Evolutionary conservation across 1,140 invertebrate species (phyloP).

Genomic region (Goniozus legneri): DNA sequence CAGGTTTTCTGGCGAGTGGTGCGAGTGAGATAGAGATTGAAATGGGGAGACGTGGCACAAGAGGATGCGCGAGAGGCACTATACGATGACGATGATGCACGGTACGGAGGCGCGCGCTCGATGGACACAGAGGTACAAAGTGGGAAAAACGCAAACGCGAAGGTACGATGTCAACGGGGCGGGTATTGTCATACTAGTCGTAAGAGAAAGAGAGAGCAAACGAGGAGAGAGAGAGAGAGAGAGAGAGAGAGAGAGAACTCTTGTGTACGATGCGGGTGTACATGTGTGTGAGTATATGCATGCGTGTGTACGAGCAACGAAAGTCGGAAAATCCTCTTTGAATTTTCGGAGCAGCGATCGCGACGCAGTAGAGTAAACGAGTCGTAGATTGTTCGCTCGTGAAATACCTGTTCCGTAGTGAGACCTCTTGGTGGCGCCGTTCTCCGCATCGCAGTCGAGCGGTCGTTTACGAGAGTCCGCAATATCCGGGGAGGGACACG

Average conservation of each 20-base stretch:
- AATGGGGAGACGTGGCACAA: constrained; percentile 7
- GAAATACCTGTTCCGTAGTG: constrained; percentile 82
- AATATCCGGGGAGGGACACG: constrained; percentile 77
- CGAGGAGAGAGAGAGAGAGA: background rate
- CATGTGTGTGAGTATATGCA: background rate
- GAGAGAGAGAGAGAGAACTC: background rate
- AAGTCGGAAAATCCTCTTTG: background rate
- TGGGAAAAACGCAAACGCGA: too few relatives aligned
- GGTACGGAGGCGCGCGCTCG: too few relatives aligned
- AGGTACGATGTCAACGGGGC: too few relatives aligned
- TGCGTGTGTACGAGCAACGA: background rate
- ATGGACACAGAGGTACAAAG: too few relatives aligned
- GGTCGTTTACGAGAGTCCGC: constrained; percentile 82
- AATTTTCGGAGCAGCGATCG: too few relatives aligned
- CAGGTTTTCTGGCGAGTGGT: too few relatives aligned
- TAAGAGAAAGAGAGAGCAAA: too few relatives aligned
- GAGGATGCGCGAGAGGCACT: background rate
- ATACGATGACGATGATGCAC: background rate
- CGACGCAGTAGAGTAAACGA: background rate
- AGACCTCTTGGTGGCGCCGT: constrained; percentile 82
- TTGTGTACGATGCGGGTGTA: background rate
- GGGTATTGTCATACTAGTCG: too few relatives aligned
- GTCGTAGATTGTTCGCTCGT: too few relatives aligned
- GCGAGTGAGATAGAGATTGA: too few relatives aligned
- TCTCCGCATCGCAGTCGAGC: constrained; percentile 79